Evolutionary conservation across 2,888 invertebrate genomes (phyloP), one percentile per base, ranked within the genome.

Genomic region (Dexiosoma caninum): DNA sequence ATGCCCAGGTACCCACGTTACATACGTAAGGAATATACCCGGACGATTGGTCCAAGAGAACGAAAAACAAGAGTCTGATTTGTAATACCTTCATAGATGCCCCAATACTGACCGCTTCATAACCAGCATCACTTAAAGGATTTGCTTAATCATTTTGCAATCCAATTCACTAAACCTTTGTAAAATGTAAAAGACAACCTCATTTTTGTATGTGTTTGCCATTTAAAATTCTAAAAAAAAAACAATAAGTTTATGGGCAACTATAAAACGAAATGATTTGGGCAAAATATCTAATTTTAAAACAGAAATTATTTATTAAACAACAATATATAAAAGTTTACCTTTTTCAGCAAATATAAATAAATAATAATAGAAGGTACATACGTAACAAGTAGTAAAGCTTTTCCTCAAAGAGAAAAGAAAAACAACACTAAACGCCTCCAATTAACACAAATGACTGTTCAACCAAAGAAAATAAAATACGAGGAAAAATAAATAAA

Each of bases 401-500:
- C 32, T 44, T 53, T 10, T 27, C 40, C 9, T 30, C 7, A 49
- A 57, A 40, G 14, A 21, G 19, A 62, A 62, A 72, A 42, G n/a
- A 8, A 37, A 74, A 66, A 37, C n/a, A 37, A 64, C 21, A 77
- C 70, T 71, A 51, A 71, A 71, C 77, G 70, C 57, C 77, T 71
- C 70, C 57, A 71, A 64, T 59, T 71, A 71, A 78, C 64, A 71
- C 64, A 49, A 64, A 78, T 66, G 57, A 78, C 77, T 78, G 77
- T 71, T 66, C 49, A 66, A 57, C 46, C 55, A 49, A 70, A 70
- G 57, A 70, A 62, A 77, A 40, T 37, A 44, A 55, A 72, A 66
- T 32, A 23, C 21, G n/a, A n/a, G n/a, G n/a, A n/a, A n/a, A n/a
- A n/a, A n/a, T n/a, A n/a, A n/a, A n/a, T n/a, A n/a, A n/a, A n/a